Evolutionary conservation across 2,113 vertebrate species (phyloP), one percentile per base, ranked within the genome.

Genomic region (Crotophaga sulcirostris): DNA sequence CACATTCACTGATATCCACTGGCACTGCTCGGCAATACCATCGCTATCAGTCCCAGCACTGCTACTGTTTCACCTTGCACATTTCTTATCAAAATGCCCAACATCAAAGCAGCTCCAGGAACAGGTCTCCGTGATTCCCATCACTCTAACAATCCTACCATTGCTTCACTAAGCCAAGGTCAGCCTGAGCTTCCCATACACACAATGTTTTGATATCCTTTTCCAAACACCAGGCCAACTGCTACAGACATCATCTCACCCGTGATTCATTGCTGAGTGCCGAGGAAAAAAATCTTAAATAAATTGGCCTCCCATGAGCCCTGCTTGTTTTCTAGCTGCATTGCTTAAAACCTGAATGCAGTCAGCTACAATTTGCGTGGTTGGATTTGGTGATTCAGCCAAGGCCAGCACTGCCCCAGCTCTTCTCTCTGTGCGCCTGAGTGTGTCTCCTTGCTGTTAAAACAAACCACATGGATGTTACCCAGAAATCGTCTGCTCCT

Each of bases 171-270:
- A 6, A 58, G 19, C 38, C 88, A 55, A 89, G 85, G 73, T 59
- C 77, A 87, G 49, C 62, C 56, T 33, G 5, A 14, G 13, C 28
- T 54, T 83, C 73, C 34, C 44, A 7, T 0, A 7, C 5, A 3
- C n/a, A 2, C 1, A 1, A 28, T 0, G 0, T 67, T 72, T 23
- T 3, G 0, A 11, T 10, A 26, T 6, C 56, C 33, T 58, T 73
- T 52, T 10, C 54, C 75, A 23, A 38, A 44, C 13, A 29, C 20
- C 44, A 21, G 51, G n/a, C 56, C 26, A 58, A 40, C 14, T 23
- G 51, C 70, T 45, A 5, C n/a, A 25, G 58, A 19, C 25, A 18
- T 16, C 2, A 1, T 33, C 51, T 56, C 29, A 7, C 60, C 45
- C 1, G 1, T 24, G 58, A 83, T n/a, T 59, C 21, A 7, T 6